Evolutionary conservation across 2,113 vertebrate genomes (phyloP).

Genomic region (Microtus oregoni): DNA sequence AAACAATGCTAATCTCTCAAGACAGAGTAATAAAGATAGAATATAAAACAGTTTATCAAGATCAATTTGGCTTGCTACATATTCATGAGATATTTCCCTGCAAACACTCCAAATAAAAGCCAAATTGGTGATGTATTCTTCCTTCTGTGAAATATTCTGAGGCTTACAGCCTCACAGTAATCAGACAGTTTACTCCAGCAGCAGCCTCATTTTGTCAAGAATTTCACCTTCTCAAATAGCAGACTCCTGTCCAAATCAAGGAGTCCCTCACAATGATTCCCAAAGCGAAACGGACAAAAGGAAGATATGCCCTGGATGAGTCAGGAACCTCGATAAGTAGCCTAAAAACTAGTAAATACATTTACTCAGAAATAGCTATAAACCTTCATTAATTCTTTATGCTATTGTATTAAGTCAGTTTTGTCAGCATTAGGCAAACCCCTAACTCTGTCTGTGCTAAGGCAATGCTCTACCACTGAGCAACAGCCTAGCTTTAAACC

Average conservation of each 20-base stretch:
- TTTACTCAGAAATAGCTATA: not conserved
- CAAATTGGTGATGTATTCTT: constrained; percentile 66
- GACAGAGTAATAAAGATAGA: constrained; percentile 78
- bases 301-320: not conserved
- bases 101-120: constrained; percentile 79
- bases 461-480: not conserved
- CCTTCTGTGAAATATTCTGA: constrained; percentile 10
- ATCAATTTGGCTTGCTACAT: constrained; percentile 78
- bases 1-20: constrained; percentile 81
- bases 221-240: constrained; percentile 30
- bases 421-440: not conserved
- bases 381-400: not conserved
- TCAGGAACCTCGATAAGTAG: not conserved
- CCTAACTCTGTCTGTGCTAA: not conserved
- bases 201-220: not conserved
- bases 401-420: not conserved
- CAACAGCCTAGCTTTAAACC: not conserved
- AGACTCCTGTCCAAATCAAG: constrained; percentile 15
- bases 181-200: not conserved
- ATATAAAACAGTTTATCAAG: constrained; percentile 76
- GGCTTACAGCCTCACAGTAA: not conserved
- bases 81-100: constrained; percentile 79
- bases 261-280: not conserved
- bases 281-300: not conserved
- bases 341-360: not conserved